A percentile compares a stretch with the other conserved stretches of the same genome.
These are phyloP conservation scores for Capitulum mitella DNA, from an alignment of 2,888 invertebrate species.

Conservation along the genomic window DNA sequence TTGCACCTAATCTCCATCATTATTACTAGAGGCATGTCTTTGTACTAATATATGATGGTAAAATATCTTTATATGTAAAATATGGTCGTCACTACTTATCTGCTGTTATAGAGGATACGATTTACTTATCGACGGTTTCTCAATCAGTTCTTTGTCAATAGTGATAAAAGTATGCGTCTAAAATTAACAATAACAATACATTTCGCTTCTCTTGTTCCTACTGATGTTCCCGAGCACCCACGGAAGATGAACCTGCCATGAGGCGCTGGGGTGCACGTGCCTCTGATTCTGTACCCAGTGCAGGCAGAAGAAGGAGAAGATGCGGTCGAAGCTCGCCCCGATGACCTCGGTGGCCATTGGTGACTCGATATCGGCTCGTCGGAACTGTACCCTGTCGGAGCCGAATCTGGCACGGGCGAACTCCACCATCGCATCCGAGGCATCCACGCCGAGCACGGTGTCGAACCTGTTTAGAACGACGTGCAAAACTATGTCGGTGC, in stretches of 20 bases:
- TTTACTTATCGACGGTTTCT: too few species aligned
- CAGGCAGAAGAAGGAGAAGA: conserved; percentile 7
- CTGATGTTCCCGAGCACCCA: not conserved
- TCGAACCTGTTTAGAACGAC: too few species aligned
- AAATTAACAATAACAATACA: not conserved
- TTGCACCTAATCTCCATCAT: too few species aligned
- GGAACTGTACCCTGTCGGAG: not conserved
- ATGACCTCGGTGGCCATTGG: not conserved
- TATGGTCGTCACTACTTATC: too few species aligned
- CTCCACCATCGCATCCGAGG: not conserved
- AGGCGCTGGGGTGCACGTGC: not conserved
- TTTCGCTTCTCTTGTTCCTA: not conserved
- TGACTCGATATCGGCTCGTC: not conserved
- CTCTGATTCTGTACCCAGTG: conserved; percentile 1
- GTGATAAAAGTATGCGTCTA: not conserved
- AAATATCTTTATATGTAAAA: too few species aligned
- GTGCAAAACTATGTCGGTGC: too few species aligned
- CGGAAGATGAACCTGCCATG: not conserved
- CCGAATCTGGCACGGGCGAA: not conserved
- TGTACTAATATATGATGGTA: too few species aligned
- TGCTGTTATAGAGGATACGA: too few species aligned
- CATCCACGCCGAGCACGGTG: not conserved
- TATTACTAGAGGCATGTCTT: too few species aligned
- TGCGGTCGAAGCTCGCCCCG: not conserved
- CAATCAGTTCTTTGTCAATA: too few species aligned